Conservation (phyloP, 2,113 vertebrate genomes). For the Poecile atricapillus region DNA sequence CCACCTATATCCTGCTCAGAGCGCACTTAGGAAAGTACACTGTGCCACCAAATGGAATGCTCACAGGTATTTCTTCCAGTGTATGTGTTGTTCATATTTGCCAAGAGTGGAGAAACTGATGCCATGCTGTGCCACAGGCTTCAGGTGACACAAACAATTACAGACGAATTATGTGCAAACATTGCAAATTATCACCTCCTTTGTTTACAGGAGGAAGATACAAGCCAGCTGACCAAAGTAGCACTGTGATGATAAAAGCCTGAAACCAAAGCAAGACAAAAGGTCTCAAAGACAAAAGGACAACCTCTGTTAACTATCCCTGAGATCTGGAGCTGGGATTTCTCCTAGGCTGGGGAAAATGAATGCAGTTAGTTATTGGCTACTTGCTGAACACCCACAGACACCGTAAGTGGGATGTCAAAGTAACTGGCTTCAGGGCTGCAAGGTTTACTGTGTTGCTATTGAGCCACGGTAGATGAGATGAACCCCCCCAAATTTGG, state of each 20-base stretch:
- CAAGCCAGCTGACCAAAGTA: neutral
- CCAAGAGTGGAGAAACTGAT: neutral
- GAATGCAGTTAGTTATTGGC: neutral
- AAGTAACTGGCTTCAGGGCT: neutral
- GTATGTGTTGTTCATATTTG: neutral
- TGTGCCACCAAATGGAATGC: neutral
- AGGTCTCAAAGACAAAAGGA: neutral
- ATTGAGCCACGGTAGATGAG: neutral
- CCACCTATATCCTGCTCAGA: neutral
- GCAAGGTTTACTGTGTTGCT: neutral
- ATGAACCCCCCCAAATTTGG: fast-evolving
- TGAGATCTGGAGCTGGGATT: neutral
- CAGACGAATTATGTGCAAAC: neutral
- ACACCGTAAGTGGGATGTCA: neutral
- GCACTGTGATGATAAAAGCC: neutral
- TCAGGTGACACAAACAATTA: neutral
- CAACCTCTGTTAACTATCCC: neutral
- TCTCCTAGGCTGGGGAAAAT: neutral
- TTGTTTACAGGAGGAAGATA: neutral
- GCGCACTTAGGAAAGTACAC: neutral
- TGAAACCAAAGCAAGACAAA: neutral
- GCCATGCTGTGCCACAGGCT: neutral
- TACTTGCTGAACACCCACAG: neutral
- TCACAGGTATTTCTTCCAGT: neutral
- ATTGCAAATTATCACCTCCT: neutral